Evolutionary conservation across 2,888 invertebrate species (phyloP).

Genomic region (Cephalotes varians): DNA sequence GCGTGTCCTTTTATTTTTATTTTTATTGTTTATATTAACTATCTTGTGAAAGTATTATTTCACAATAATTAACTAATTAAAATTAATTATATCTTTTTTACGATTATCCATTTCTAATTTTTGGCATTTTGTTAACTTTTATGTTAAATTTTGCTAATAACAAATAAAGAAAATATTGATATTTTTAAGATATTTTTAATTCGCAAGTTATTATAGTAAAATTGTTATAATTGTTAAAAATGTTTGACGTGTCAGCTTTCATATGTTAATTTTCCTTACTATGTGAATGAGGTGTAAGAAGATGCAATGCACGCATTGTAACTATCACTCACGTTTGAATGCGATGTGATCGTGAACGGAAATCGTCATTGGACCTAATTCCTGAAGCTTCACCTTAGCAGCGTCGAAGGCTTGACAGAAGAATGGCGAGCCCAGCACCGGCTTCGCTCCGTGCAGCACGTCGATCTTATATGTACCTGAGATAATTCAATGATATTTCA

Average conservation of each 20-base stretch:
- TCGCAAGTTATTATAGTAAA: background rate
- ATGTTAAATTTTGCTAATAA: background rate
- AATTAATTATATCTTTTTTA: background rate
- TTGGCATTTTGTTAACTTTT: background rate
- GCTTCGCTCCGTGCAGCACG: conserved; percentile 95
- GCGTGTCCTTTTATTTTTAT: too few species aligned
- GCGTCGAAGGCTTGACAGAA: conserved; percentile 97
- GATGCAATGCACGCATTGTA: background rate
- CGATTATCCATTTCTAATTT: background rate
- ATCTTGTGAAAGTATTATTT: conserved; percentile 3
- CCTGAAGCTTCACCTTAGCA: conserved; percentile 92
- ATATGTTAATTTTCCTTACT: background rate
- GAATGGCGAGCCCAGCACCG: conserved; percentile 97
- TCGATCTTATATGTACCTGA: conserved; percentile 88
- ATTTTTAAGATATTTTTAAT: background rate
- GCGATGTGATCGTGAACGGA: conserved; percentile 94
- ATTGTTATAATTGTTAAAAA: background rate
- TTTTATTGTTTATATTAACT: conserved; percentile 6
- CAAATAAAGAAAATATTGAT: background rate
- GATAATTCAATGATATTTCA: conserved; percentile 29
- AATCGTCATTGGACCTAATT: conserved; percentile 91
- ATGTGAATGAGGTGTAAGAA: background rate
- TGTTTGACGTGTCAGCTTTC: background rate
- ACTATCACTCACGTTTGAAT: conserved; percentile 89
- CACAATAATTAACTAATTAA: too few species aligned